phyloP scores from a whole-genome alignment of 92 coral and sea anemone species.

The Pocillopora grandis region DNA sequence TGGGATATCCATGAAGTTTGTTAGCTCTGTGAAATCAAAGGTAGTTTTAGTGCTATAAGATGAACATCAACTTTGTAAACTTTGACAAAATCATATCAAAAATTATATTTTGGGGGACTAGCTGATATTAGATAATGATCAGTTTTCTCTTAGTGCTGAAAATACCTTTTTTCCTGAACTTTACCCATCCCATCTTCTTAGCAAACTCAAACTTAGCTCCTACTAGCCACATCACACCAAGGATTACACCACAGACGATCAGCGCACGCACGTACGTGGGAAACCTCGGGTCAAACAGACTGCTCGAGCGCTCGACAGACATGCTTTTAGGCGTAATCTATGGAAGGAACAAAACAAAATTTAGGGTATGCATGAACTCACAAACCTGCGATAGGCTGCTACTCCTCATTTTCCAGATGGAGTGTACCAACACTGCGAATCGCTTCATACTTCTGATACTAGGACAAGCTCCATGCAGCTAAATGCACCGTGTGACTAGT shows the following conservation, averaged over 20 bases:
- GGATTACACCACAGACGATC: conserved; percentile 60
- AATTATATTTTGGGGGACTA: no score
- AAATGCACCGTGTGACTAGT: no score
- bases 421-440: no score
- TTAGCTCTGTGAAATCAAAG: no score
- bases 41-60: no score
- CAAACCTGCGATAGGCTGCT: not conserved
- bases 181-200: conserved; percentile 80
- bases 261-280: conserved; percentile 76
- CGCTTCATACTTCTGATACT: no score
- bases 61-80: no score
- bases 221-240: conserved; percentile 50
- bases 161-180: conserved; percentile 59
- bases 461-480: no score
- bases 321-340: conserved; percentile 63
- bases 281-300: conserved; percentile 79
- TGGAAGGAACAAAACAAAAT: not conserved
- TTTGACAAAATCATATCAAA: no score
- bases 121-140: no score
- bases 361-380: not conserved
- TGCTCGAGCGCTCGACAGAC: conserved; percentile 72
- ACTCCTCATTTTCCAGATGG: no score
- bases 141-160: not conserved
- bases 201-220: conserved; percentile 83
- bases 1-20: no score